Evolutionary conservation across 2,113 vertebrate species (phyloP).

Genomic region (Pluvialis apricaria): DNA sequence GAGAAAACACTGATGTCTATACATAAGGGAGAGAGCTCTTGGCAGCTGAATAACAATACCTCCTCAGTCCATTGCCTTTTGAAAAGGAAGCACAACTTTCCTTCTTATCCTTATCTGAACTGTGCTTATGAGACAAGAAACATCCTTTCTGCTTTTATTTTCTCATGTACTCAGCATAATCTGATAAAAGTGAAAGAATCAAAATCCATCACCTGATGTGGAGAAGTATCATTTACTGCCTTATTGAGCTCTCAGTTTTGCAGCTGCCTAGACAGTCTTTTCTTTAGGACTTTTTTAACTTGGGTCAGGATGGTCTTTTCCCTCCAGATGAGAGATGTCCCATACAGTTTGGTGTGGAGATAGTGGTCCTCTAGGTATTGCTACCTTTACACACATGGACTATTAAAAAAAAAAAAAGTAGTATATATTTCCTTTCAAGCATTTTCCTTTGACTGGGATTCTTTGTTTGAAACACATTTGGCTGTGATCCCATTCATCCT

Average conservation of each 20-base stretch:
- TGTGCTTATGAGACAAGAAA: constrained; percentile 51
- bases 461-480: not conserved
- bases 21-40: constrained; percentile 56
- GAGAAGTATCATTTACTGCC: constrained; percentile 7
- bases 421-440: not conserved
- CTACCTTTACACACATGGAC: not conserved
- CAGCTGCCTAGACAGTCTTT: not conserved
- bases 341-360: not conserved
- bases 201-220: constrained; percentile 53
- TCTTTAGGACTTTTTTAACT: not conserved
- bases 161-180: constrained; percentile 58
- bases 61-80: constrained; percentile 61
- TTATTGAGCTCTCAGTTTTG: constrained; percentile 7
- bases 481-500: not conserved
- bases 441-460: not conserved
- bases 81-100: constrained; percentile 50
- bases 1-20: constrained; percentile 53
- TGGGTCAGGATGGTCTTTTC: not conserved
- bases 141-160: constrained; percentile 60
- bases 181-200: constrained; percentile 60
- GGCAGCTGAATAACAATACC: constrained; percentile 64
- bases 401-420: not conserved
- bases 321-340: not conserved
- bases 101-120: constrained; percentile 63
- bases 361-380: not conserved